Evolutionary conservation across 2,113 vertebrate genomes (phyloP).

Genomic region (Lonchura striata): DNA sequence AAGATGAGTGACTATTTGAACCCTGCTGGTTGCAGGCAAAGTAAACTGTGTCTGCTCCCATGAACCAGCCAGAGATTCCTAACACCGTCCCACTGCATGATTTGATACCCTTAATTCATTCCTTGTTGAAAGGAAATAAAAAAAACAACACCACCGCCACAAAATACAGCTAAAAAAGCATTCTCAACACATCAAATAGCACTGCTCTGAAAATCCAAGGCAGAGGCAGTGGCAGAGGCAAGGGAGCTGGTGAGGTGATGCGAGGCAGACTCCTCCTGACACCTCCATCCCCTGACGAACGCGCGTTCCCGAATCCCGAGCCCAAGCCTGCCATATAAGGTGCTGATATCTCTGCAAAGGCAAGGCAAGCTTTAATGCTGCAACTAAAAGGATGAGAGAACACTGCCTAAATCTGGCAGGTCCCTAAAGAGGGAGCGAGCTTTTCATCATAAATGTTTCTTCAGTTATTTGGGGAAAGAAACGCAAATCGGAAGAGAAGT

Average conservation of each 20-base stretch:
- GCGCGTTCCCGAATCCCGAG: background rate
- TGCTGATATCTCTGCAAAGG: constrained; percentile 23
- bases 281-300: background rate
- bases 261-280: background rate
- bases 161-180: background rate
- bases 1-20: background rate
- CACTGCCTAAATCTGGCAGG: background rate
- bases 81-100: background rate
- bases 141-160: background rate
- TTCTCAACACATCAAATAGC: background rate
- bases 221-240: background rate
- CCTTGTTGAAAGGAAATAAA: background rate
- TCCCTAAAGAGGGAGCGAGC: background rate
- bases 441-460: constrained; percentile 11
- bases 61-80: background rate
- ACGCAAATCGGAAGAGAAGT: background rate
- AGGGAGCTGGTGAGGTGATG: background rate
- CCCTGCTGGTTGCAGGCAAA: background rate
- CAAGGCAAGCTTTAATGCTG: constrained; percentile 30
- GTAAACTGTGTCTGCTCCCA: background rate
- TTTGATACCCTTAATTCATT: background rate
- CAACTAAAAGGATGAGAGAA: constrained; percentile 5
- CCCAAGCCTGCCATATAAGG: constrained; percentile 42
- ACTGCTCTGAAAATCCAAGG: background rate
- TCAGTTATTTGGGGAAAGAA: constrained; percentile 15